Base-by-base conservation (phyloP, 2,797 vertebrate species). In the Pogonophryne albipinna region DNA sequence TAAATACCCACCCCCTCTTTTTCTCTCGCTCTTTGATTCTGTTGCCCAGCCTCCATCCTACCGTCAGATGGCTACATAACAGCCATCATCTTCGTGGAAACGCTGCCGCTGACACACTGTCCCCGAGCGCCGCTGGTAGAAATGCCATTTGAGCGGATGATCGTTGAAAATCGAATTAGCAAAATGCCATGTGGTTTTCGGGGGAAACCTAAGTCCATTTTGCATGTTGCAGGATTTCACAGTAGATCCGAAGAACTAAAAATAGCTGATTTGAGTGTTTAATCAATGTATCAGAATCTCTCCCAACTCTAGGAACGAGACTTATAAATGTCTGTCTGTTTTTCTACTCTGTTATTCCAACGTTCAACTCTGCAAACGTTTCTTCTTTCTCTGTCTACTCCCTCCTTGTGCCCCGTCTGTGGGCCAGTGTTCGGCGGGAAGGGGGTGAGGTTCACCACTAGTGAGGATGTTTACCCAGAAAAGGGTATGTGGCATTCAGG, bases 381-480 rank as follows among this genome's bases (percentile, higher is more conserved):
- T 94, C 85, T 93, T 57, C 83, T 89, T 58, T 92, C 76, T 91
- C 79, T 86, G 73, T 87, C 83, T 68, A 77, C 85, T 91, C 83
- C 87, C 66, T 79, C 83, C 61, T 55, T 87, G 86, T 90, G 82
- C 82, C 88, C 90, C 84, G 13, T 91, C 90, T 92, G 91, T 91
- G 92, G 92, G 95, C 94, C 96, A 99, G 98, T 99, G 91, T 98
- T 99, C 96, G 95, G 95, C 96, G 98, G 97, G 93, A 99, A 98
- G 95, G 98, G 98, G 91, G 95, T 98, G 96, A 97, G 98, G 94
- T 99, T 97, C 96, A 98, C 97, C 94, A 96, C 97, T 98, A 99
- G 97, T 96, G 98, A 99, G 96, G 98, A 99, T 94, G 96, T 97
- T 95, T 99, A 96, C 97, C 98, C 98, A 94, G 98, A 99, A 83